These are phyloP conservation scores for Caenorhabditis sp. DNA, from an alignment of 2,888 invertebrate species.

Conservation along the genomic window DNA sequence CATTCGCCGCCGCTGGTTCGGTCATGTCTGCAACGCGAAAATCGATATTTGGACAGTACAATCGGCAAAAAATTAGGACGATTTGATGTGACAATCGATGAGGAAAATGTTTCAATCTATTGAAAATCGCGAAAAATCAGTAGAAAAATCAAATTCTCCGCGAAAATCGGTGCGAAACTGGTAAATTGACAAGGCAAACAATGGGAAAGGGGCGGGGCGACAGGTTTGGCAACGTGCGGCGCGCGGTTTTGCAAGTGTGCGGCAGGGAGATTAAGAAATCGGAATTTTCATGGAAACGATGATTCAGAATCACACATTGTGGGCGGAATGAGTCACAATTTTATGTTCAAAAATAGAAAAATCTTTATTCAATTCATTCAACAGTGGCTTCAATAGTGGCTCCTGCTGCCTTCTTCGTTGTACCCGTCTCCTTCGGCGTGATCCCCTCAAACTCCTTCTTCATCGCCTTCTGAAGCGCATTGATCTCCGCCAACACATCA, in stretches of 20 bases:
- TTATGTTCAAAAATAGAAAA: neutral
- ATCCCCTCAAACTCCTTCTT: slow-evolving; percentile 20
- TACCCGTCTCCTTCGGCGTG: slow-evolving; percentile 24
- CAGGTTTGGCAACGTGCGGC: slow-evolving; percentile 7
- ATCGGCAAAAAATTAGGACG: neutral
- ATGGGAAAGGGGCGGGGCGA: slow-evolving; percentile 4
- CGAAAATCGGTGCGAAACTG: neutral
- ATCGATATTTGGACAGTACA: slow-evolving; percentile 16
- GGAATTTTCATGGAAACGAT: neutral
- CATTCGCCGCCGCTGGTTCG: neutral
- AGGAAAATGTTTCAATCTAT: neutral
- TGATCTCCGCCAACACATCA: slow-evolving; percentile 8
- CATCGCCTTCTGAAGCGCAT: slow-evolving; percentile 25
- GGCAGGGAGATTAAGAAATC: neutral
- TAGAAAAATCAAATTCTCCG: neutral
- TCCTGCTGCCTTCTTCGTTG: slow-evolving; percentile 8
- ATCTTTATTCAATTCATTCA: neutral
- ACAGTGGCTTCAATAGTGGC: slow-evolving; percentile 8
- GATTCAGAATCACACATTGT: neutral
- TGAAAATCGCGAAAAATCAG: neutral
- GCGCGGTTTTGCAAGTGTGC: slow-evolving; percentile 1
- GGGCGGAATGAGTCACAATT: neutral
- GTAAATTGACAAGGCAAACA: neutral
- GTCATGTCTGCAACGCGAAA: slow-evolving; percentile 26
- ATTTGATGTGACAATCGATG: neutral